Evolutionary conservation across 1,140 invertebrate species (phyloP).

Genomic region (Periplaneta americana): DNA sequence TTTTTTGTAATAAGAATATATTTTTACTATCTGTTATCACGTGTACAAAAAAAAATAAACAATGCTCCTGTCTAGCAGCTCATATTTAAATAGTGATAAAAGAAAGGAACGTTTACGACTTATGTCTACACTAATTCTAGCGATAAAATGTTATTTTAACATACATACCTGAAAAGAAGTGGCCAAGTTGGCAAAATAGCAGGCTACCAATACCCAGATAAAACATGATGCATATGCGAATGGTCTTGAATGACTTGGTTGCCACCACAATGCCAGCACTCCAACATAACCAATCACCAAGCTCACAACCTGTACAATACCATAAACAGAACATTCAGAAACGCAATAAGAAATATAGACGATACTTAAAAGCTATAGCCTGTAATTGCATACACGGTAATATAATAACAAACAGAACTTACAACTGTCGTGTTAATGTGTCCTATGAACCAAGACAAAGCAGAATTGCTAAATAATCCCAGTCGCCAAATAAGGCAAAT

Average conservation of each 20-base stretch:
- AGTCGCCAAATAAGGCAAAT: slow-evolving; percentile 41
- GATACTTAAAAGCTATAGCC: too few species aligned
- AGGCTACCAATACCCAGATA: slow-evolving; percentile 55
- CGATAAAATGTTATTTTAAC: too few species aligned
- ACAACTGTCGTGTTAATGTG: slow-evolving; percentile 43
- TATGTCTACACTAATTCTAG: too few species aligned
- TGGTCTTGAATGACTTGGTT: slow-evolving; percentile 44
- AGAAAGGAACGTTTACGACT: too few species aligned
- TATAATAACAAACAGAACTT: slow-evolving; percentile 17
- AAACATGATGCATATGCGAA: slow-evolving; percentile 51
- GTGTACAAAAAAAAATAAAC: too few species aligned
- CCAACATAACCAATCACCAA: slow-evolving; percentile 43
- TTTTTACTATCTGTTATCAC: too few species aligned
- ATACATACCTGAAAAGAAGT: slow-evolving; percentile 28
- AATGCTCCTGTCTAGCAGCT: too few species aligned
- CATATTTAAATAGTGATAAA: too few species aligned
- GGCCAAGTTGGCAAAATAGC: slow-evolving; percentile 51
- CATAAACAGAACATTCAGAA: slow-evolving; percentile 26
- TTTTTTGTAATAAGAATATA: too few species aligned
- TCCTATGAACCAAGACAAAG: slow-evolving; percentile 40
- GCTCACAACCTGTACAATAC: slow-evolving; percentile 43
- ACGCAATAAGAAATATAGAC: too few species aligned
- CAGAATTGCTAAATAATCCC: slow-evolving; percentile 32
- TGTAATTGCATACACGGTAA: neutral
- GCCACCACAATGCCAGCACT: slow-evolving; percentile 51